Conservation (phyloP, 2,797 vertebrate genomes). For the Pangasius macronema region DNA sequence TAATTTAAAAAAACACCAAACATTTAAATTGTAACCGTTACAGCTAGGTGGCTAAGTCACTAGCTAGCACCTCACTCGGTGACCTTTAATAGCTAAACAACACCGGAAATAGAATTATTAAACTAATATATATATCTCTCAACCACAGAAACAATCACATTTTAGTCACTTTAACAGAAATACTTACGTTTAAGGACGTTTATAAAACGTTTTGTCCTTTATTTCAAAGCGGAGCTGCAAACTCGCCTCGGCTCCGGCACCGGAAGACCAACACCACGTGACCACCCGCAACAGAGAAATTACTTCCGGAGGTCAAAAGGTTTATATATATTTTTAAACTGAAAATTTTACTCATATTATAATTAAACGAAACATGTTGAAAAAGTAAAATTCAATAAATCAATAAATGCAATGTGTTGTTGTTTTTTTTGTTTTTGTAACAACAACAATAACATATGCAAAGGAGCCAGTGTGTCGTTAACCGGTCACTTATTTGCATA, state of each 20-base stretch:
- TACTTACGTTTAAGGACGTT: constrained; percentile 31
- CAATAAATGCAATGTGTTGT: neutral
- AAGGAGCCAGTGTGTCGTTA: neutral
- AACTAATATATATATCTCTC: neutral
- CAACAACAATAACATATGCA: neutral
- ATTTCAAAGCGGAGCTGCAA: neutral
- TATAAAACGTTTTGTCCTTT: constrained; percentile 2
- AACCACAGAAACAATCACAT: neutral
- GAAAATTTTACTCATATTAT: neutral
- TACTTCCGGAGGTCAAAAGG: neutral
- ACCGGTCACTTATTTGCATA: neutral
- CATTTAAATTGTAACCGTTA: neutral
- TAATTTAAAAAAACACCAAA: too few relatives aligned
- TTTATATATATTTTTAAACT: neutral
- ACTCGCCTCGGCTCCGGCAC: neutral
- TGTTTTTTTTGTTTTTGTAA: neutral
- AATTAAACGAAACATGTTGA: neutral
- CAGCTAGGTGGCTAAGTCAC: neutral
- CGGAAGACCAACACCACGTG: constrained; percentile 14
- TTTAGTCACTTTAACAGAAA: neutral
- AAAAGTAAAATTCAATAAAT: too few relatives aligned
- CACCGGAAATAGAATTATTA: neutral
- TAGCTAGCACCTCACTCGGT: neutral
- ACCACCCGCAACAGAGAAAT: neutral
- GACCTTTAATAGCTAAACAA: constrained; percentile 1